A percentile compares a stretch with the other conserved stretches of the same genome.
Evolutionary conservation across 2,797 vertebrate genomes (phyloP).

Genomic region (Hapalemur alaotrensis): DNA sequence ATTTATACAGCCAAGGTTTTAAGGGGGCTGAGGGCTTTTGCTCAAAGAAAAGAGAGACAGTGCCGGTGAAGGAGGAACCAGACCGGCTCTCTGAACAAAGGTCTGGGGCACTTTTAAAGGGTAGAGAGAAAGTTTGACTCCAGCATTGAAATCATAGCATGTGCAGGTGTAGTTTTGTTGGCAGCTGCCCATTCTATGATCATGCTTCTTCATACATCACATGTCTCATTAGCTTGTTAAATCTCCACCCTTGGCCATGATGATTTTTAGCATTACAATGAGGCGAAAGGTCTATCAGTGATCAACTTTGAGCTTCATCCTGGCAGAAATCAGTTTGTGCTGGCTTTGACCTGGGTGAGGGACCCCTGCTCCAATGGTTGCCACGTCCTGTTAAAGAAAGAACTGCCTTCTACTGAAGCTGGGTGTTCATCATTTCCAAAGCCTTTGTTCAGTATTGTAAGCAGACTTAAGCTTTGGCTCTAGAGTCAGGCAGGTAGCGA

Average conservation of each 20-base stretch:
- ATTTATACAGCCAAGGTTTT: neutral
- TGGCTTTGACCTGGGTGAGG: neutral
- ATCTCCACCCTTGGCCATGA: neutral
- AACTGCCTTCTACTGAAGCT: neutral
- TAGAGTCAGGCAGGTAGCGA: neutral
- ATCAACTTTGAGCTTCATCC: neutral
- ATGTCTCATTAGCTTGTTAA: neutral
- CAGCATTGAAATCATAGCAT: neutral
- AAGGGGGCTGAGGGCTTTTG: neutral
- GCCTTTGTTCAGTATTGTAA: neutral
- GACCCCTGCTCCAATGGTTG: neutral
- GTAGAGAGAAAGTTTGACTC: neutral
- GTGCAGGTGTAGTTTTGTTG: neutral
- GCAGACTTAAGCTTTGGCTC: neutral
- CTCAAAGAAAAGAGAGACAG: neutral
- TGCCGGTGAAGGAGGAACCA: neutral
- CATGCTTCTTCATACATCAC: neutral
- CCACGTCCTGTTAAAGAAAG: neutral
- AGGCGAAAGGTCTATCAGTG: neutral
- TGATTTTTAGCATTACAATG: neutral
- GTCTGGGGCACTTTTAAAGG: neutral
- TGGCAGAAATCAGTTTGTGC: neutral
- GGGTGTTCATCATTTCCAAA: neutral
- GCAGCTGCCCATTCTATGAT: neutral
- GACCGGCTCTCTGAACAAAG: neutral